Evolutionary conservation across 2,888 invertebrate species (phyloP), one percentile per base, ranked within the genome.

Genomic region (Andrena marginata): DNA sequence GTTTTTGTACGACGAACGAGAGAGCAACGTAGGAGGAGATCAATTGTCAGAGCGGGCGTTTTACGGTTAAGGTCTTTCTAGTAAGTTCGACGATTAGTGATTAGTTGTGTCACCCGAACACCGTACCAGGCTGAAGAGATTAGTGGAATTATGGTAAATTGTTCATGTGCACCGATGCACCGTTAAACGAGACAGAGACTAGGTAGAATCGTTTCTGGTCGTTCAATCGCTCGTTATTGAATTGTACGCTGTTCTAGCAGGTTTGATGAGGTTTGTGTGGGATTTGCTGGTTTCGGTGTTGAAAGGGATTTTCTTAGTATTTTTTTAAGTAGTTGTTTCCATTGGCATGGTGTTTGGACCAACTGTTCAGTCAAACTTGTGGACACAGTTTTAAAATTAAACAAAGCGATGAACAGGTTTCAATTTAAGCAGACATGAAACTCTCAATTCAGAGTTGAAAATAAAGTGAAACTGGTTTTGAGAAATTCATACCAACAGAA

Each of bases 1-100:
- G 20, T 89, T 88, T 85, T 84, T 82, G 33, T 74, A 69, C 77
- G 72, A 65, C 26, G 65, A 60, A 77, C 20, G 62, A 77, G 26
- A 68, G 65, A 78, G 77, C 62, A 31, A 72, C 84, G 79, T 82
- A 80, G 70, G 87, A 86, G 84, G 87, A 90, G 88, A 89, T 92
- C 87, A 91, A 90, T 93, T 93, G 94, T 93, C 93, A 92, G 93
- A 94, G 93, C 93, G 94, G 91, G 93, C 93, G 87, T 92, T 91
- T 93, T 89, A 93, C 89, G 88, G 85, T 93, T 94, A 93, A 94
- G 93, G 90, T 90, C 89, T 89, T 92, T 77, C 77, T 86, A 86
- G 89, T 86, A 83, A 84, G 82, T 89, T 84, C 80, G 60, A 42
- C 67, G 71, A 83, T 92, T 93, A 93, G 92, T 90, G 83, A 90